Percentiles rank a stretch among this genome's conserved stretches.
These are phyloP conservation scores for Erpornis zantholeuca DNA, from an alignment of 2,113 vertebrate species.

Conservation along the genomic window DNA sequence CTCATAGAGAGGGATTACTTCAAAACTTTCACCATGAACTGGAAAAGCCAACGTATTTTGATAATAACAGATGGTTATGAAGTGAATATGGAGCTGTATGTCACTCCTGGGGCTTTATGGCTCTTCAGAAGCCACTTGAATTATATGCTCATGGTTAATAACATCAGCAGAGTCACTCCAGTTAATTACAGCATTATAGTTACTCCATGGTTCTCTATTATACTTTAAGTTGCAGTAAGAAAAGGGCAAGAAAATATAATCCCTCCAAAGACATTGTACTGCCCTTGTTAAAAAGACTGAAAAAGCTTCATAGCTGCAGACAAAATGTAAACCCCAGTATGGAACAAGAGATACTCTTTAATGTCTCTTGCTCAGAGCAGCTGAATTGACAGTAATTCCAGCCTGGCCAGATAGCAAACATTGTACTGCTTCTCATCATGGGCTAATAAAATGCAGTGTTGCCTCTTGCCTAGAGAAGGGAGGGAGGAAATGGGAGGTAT, in stretches of 20 bases:
- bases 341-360: neutral
- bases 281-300: neutral
- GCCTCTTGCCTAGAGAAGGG: neutral
- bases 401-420: neutral
- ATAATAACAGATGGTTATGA: constrained; percentile 31
- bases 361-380: neutral
- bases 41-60: constrained; percentile 5
- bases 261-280: neutral
- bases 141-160: neutral
- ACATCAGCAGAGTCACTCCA: constrained; percentile 40
- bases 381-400: constrained; percentile 32
- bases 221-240: neutral
- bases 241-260: neutral
- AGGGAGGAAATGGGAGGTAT: neutral
- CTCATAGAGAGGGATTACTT: neutral
- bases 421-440: neutral
- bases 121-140: constrained; percentile 36
- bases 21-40: neutral
- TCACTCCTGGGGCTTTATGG: constrained; percentile 3
- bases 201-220: neutral
- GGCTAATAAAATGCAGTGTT: neutral
- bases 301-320: neutral
- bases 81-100: neutral
- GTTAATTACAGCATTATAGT: constrained; percentile 43
- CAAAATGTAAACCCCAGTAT: neutral